Conservation (phyloP, 2,888 invertebrate species). For the Rhynchonema sp. region DNA sequence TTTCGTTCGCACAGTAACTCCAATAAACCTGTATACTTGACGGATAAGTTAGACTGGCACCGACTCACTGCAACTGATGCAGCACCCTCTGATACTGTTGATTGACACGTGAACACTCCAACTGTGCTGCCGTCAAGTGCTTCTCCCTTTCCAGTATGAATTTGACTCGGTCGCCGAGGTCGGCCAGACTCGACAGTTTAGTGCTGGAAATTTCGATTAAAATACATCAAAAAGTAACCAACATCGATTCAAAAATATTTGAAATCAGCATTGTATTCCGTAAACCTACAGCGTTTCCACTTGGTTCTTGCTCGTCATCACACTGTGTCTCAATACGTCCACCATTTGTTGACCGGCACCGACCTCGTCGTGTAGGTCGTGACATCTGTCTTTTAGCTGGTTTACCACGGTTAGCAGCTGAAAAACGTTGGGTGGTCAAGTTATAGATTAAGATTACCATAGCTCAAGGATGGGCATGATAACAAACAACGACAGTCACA, state of each 20-base stretch:
- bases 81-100: slow-evolving; percentile 13
- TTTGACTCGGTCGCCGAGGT: slow-evolving; percentile 9
- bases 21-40: no score
- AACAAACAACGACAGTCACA: no score
- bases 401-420: slow-evolving; percentile 2
- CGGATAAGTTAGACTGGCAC: no score
- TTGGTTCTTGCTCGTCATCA: slow-evolving; percentile 18
- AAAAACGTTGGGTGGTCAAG: no score
- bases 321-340: slow-evolving; percentile 12
- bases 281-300: not conserved
- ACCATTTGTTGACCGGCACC: slow-evolving; percentile 17
- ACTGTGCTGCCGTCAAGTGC: slow-evolving; percentile 15
- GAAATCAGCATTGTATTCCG: not conserved
- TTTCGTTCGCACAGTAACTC: no score
- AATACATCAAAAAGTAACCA: not conserved
- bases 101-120: slow-evolving; percentile 13
- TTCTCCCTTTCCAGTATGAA: slow-evolving; percentile 12
- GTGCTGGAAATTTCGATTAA: not conserved
- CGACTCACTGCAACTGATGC: slow-evolving; percentile 14
- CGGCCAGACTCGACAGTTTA: not conserved
- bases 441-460: no score
- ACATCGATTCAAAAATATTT: not conserved
- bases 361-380: slow-evolving; percentile 17
- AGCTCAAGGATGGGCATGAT: no score
- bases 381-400: slow-evolving; percentile 14